Base-by-base conservation (phyloP, 2,888 invertebrate genomes). In the Plagodis dolabraria region DNA sequence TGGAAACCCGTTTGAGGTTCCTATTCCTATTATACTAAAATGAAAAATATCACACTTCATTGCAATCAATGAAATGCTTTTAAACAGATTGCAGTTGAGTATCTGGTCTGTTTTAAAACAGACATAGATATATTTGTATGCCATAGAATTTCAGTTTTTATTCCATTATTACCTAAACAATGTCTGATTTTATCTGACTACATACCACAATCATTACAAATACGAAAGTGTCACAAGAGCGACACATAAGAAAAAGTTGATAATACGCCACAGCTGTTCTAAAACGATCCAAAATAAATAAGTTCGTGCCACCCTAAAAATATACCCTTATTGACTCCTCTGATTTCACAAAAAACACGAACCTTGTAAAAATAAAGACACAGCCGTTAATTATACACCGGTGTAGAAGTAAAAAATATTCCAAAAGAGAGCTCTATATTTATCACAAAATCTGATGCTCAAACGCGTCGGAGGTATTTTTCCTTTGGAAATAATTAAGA, bases 401-500 rank as follows among this genome's bases (percentile, higher is more conserved):
- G 71, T 62, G 71, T 64, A 63, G 62, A 64, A 66, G 56, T 72
- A 76, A 80, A 84, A 80, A 81, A 80, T 75, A 73, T 66, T 71
- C 65, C 63, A 71, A 76, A 82, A 84, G 86, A 84, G 79, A 74
- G 77, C 85, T 40, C 40, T 91, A 92, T 86, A 86, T 89, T 87
- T 91, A 90, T 81, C 80, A 75, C 83, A 83, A 85, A 90, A 89
- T 87, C 86, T 84, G 89, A 90, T 76, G 86, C 88, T 82, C 79
- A 77, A 82, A 79, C 80, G 81, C 78, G 80, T 75, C 65, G 70
- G 71, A 72, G 67, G 69, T 80, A 85, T 85, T 87, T 44, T 60
- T 57, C 53, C 33, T 53, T 48, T 34, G 22, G 79, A 86, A 89
- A 90, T 91, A 91, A 91, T 91, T 90, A 90, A 86, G 84, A 82